Evolutionary conservation across 2,113 vertebrate species (phyloP), one percentile per base, ranked within the genome.

Genomic region (Orthonyx spaldingii): DNA sequence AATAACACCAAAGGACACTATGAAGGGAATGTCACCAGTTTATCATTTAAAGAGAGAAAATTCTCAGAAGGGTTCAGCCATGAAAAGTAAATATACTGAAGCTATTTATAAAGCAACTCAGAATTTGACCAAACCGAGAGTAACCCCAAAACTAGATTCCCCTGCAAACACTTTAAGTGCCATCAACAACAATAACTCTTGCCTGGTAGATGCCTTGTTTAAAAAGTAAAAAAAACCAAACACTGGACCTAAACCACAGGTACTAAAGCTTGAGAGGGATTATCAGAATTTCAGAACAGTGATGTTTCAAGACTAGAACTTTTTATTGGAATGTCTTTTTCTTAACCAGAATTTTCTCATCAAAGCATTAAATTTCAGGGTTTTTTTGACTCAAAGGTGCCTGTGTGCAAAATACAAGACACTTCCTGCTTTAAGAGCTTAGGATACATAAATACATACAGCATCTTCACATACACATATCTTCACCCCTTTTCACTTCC

Each of bases 381-480:
- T 1, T 1, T 1, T n/a, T 26, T 42, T 41, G 30, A 53, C 18
- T 59, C 52, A 55, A 27, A 85, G 26, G 9, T 39, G 26, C 35
- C 78, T 14, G 55, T 16, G 22, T 63, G 17, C 11, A 79, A 80
- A 91, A 70, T 3, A 74, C 33, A 61, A 70, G 57, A 28, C 3
- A 4, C 7, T 52, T 61, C 33, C 37, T 23, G 23, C n/a, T 24
- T 70, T 6, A 41, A 44, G n/a, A 82, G 18, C 18, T 49, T 53
- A 49, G 71, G 26, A 37, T 10, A 18, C 3, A 28, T 1, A 44
- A n/a, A 55, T 5, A 15, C 10, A 41, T 3, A 16, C 0, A 42
- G n/a, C 8, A 53, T 18, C 35, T 35, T 47, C 14, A 44, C 7
- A 7, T 3, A 20, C 3, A 4, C 9, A 4, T 2, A 32, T 23